Percentiles rank a stretch among this genome's conserved stretches.
Conservation (phyloP, 1,140 invertebrate genomes). For the Helicoverpa armigera region DNA sequence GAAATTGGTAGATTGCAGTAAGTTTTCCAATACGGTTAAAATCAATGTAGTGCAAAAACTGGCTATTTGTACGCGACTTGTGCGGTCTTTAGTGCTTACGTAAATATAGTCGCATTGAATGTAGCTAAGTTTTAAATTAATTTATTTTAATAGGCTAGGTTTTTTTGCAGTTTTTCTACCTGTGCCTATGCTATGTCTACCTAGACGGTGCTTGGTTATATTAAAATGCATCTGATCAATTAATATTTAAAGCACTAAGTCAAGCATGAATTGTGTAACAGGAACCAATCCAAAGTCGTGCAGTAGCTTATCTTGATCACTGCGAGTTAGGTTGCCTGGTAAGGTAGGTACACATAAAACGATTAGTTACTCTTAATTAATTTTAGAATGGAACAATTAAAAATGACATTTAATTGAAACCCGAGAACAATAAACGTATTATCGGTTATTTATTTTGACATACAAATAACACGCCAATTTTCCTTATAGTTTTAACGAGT, state of each 20-base stretch:
- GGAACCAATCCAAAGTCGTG: constrained; percentile 30
- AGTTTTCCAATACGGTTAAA: not conserved
- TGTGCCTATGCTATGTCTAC: not conserved
- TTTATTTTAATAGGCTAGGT: not conserved
- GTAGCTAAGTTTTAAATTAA: constrained; percentile 30
- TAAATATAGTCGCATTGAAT: not conserved
- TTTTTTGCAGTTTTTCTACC: not conserved
- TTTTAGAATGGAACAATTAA: too few species aligned
- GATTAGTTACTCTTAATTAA: too few species aligned
- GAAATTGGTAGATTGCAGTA: not conserved
- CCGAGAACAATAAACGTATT: too few species aligned
- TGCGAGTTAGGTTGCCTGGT: not conserved
- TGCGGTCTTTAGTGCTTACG: constrained; percentile 14
- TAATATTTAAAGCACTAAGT: not conserved
- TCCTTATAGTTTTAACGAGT: too few species aligned
- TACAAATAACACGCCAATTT: too few species aligned
- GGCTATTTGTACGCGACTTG: not conserved
- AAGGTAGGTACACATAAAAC: too few species aligned
- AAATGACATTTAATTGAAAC: too few species aligned
- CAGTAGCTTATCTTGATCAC: constrained; percentile 22
- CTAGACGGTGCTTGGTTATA: too few species aligned
- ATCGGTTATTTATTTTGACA: too few species aligned
- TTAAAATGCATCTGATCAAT: not conserved
- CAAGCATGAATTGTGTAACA: constrained; percentile 10
- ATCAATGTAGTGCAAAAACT: not conserved